These are phyloP conservation scores for Turdus rufiventris DNA, from an alignment of 2,113 vertebrate genomes.

Conservation along the genomic window DNA sequence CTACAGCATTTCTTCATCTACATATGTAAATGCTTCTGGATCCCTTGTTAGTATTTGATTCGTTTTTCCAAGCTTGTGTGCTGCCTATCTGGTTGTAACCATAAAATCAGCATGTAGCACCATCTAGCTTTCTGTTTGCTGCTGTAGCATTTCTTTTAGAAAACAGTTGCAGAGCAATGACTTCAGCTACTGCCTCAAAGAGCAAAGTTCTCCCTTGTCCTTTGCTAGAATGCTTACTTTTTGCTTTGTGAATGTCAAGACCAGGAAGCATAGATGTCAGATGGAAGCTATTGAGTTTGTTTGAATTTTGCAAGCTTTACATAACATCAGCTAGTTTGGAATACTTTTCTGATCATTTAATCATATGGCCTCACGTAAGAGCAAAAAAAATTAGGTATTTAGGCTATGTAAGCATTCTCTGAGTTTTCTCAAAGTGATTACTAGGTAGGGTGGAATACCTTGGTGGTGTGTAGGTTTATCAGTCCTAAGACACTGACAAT, in stretches of 20 bases:
- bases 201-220: background rate
- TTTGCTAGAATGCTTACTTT: background rate
- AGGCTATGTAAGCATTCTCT: background rate
- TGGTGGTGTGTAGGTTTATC: background rate
- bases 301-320: background rate
- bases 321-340: background rate
- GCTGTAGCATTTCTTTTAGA: background rate
- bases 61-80: background rate
- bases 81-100: background rate
- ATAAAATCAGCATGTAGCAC: conserved; percentile 4
- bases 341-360: background rate
- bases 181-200: background rate
- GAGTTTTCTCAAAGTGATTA: background rate
- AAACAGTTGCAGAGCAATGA: background rate
- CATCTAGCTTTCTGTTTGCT: conserved; percentile 41
- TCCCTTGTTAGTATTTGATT: background rate
- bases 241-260: background rate
- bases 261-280: background rate
- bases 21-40: background rate
- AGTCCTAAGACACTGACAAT: background rate
- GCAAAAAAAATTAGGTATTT: background rate
- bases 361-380: background rate
- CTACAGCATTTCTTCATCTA: background rate
- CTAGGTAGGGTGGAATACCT: background rate
- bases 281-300: background rate